These are phyloP conservation scores for Ptychobarbus kaznakovi DNA, from an alignment of 2,797 vertebrate species.

Conservation along the genomic window DNA sequence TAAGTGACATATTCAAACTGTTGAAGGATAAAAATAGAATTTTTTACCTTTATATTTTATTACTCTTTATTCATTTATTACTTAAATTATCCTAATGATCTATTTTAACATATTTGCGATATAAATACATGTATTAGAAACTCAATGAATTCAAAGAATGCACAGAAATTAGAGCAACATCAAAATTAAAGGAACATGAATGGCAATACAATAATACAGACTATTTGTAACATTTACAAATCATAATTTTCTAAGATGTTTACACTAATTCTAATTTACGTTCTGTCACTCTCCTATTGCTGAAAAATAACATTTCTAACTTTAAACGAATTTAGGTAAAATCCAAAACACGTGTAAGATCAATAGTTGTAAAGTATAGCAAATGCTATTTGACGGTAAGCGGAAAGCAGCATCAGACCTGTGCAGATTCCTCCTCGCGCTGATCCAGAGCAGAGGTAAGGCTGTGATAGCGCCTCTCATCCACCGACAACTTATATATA, in stretches of 20 bases:
- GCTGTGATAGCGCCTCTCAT: conserved; percentile 69
- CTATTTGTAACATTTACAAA: background rate
- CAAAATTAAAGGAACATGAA: background rate
- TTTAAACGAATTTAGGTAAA: background rate
- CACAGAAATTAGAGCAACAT: background rate
- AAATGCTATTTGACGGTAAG: background rate
- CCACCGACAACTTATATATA: conserved; percentile 87
- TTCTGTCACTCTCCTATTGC: background rate
- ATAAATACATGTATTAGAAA: background rate
- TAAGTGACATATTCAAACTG: conserved; percentile 92
- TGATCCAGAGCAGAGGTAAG: conserved; percentile 68
- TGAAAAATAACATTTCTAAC: background rate
- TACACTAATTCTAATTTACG: background rate
- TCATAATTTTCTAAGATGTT: background rate
- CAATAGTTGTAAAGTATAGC: background rate
- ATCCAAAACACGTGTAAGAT: background rate
- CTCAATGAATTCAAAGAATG: background rate
- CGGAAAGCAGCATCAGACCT: conserved; percentile 71
- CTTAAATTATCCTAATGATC: background rate
- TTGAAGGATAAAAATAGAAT: background rate
- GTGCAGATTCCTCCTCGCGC: conserved; percentile 57
- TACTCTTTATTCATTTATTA: background rate
- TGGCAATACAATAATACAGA: background rate
- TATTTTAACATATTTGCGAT: background rate
- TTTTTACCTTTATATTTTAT: background rate